Base-by-base conservation (phyloP, 2,113 vertebrate species). In the Solenodon paradoxus region DNA sequence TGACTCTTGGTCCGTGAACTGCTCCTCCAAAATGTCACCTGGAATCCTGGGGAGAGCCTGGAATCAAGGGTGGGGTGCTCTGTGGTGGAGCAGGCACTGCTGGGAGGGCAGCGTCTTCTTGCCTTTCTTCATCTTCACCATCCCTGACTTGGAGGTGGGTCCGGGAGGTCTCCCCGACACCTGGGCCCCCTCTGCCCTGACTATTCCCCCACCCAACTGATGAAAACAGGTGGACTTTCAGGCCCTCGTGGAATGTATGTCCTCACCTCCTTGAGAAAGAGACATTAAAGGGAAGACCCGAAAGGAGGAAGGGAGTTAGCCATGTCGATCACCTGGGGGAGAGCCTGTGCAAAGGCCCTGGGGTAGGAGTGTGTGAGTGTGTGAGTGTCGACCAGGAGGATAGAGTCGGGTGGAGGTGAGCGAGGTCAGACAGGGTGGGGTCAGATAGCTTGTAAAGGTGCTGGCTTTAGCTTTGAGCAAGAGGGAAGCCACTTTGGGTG, bases 11-110 rank as follows among this genome's bases (percentile, higher is more conserved):
- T 26, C 59, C 10, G 1, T 0, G 35, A n/a, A 32, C n/a, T 38
- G 1, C 28, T 40, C 82, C 22, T 0, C 42, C 28, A 24, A 1
- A 28, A 22, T 59, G 42, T 3, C 3, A 7, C 19, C 0, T 3
- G 7, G 12, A 47, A 17, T 30, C 63, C 49, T 30, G n/a, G n/a
- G n/a, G n/a, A n/a, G n/a, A n/a, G n/a, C n/a, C n/a, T n/a, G n/a
- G n/a, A n/a, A n/a, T n/a, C n/a, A n/a, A n/a, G n/a, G n/a, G n/a
- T n/a, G 2, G 0, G 9, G 10, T 5, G 40, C 10, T 69, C 38
- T 35, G 4, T 35, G 30, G 28, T 3, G 1, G 17, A 40, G 57
- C 38, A 64, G 80, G 45, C 13, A 3, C 17, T 20, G 3, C 42
- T 13, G 84, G 53, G 35, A 57, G 69, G 22, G 30, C 6, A 0